Evolutionary conservation across 2,888 invertebrate genomes (phyloP), one percentile per base, ranked within the genome.

Genomic region (Malachius bipustulatus): DNA sequence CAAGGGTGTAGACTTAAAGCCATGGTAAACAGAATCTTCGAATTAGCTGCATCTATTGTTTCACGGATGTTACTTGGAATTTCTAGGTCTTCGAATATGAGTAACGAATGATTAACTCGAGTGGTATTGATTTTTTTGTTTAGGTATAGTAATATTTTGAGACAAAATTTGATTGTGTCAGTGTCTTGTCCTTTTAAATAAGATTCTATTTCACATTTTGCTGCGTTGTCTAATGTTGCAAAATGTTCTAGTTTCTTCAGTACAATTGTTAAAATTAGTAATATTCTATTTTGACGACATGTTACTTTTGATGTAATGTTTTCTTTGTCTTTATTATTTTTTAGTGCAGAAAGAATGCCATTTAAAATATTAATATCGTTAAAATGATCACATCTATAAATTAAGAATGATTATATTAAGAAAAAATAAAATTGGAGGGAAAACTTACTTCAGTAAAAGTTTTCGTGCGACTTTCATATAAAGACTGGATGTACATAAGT

Each of bases 91-190:
- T 48, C 48, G 6, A 45, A 44, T 14, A 39, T 38, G 38, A 48
- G 49, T 14, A 55, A 39, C 2, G 52, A 43, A 14, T 52, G 52
- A 33, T 42, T n/a, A n/a, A n/a, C n/a, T n/a, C n/a, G n/a, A n/a
- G n/a, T n/a, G n/a, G n/a, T n/a, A n/a, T n/a, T n/a, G n/a, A n/a
- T 34, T 40, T 45, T 19, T 32, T 50, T 49, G 39, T 55, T 52
- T 11, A 55, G 30, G 36, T 44, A 44, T 27, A 54, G 49, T 6
- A 55, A 39, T 12, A 55, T 40, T 33, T 52, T 39, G 14, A 54
- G 41, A 35, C 48, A 49, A 28, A 44, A 50, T 3, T 39, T 44
- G 32, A 50, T 52, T 48, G 52, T 47, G 9, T 44, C 36, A 13
- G 30, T 27, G 14, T 49, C 39, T 6, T 41, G 39, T 2, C 46